A percentile compares a stretch with the other conserved stretches of the same genome.
phyloP scores from a whole-genome alignment of 2,888 invertebrate species.

The Zygaena filipendulae region DNA sequence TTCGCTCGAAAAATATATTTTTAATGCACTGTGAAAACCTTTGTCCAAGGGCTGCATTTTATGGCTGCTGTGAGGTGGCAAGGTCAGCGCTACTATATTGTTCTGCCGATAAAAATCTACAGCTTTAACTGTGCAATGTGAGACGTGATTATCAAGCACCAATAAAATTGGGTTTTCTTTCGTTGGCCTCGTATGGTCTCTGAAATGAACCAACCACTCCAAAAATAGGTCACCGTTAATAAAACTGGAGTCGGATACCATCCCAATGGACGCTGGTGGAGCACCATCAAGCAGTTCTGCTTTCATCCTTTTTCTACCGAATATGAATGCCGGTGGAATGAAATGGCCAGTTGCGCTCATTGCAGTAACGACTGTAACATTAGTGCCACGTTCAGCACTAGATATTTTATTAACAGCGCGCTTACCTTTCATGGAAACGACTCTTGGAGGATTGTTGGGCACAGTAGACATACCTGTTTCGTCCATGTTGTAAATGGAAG shows the following conservation, averaged over 20 bases:
- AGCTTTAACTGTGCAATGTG: conserved; percentile 9
- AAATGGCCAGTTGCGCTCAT: conserved; percentile 18
- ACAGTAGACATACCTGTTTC: too few relatives aligned
- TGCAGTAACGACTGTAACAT: conserved; percentile 8
- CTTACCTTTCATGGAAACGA: too few relatives aligned
- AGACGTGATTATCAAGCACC: conserved; percentile 15
- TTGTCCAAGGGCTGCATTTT: conserved; percentile 15
- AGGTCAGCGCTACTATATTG: conserved; percentile 4
- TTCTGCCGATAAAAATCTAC: conserved; percentile 6
- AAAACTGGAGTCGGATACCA: conserved; percentile 15
- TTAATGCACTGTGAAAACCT: conserved; percentile 11
- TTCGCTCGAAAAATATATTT: conserved; percentile 16
- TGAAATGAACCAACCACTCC: conserved; percentile 15
- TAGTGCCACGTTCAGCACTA: conserved; percentile 18
- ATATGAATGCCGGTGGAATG: conserved; percentile 28
- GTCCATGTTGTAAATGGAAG: conserved; percentile 10
- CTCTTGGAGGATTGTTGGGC: too few relatives aligned
- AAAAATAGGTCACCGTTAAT: conserved; percentile 15
- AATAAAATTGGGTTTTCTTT: conserved; percentile 12
- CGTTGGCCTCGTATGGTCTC: conserved; percentile 5
- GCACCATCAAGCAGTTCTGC: conserved; percentile 23
- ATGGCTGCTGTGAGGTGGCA: conserved; percentile 15
- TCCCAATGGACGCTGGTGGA: conserved; percentile 21
- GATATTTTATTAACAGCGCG: too few relatives aligned
- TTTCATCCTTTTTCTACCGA: conserved; percentile 25